A percentile compares a stretch with the other conserved stretches of the same genome.
Evolutionary conservation across 2,888 invertebrate species (phyloP).

Genomic region (Xanthia togata): DNA sequence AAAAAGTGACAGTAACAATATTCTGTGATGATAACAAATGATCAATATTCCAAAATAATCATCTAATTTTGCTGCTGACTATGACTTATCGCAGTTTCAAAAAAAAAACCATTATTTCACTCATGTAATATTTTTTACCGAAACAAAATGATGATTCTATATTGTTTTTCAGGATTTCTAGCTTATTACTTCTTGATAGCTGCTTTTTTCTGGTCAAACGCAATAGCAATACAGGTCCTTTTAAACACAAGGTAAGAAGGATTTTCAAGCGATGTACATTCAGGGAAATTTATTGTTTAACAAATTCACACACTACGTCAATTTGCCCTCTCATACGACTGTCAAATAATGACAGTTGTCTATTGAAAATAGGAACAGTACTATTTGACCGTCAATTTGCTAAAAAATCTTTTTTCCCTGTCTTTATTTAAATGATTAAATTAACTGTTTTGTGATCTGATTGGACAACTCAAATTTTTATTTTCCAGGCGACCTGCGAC

Average conservation of each 20-base stretch:
- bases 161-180: slow-evolving; percentile 85
- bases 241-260: slow-evolving; percentile 90
- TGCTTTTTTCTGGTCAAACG: slow-evolving; percentile 93
- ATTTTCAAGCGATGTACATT: slow-evolving; percentile 1
- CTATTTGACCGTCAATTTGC: neutral
- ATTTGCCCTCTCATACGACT: neutral
- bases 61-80: neutral
- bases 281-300: neutral
- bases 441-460: neutral
- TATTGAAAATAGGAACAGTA: neutral
- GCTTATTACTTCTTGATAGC: slow-evolving; percentile 91
- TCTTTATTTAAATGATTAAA: neutral
- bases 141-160: neutral
- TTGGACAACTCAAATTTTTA: neutral
- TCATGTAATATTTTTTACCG: neutral
- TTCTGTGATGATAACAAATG: neutral
- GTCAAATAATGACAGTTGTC: slow-evolving; percentile 4
- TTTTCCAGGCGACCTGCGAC: slow-evolving; percentile 77
- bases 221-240: slow-evolving; percentile 93
- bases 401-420: neutral
- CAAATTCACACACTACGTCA: neutral
- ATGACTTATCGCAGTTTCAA: neutral
- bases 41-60: neutral
- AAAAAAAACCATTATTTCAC: neutral
- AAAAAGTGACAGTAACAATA: neutral